A percentile compares a stretch with the other conserved stretches of the same genome.
phyloP scores from a whole-genome alignment of 2,888 invertebrate species.

The Nysson spinosus region DNA sequence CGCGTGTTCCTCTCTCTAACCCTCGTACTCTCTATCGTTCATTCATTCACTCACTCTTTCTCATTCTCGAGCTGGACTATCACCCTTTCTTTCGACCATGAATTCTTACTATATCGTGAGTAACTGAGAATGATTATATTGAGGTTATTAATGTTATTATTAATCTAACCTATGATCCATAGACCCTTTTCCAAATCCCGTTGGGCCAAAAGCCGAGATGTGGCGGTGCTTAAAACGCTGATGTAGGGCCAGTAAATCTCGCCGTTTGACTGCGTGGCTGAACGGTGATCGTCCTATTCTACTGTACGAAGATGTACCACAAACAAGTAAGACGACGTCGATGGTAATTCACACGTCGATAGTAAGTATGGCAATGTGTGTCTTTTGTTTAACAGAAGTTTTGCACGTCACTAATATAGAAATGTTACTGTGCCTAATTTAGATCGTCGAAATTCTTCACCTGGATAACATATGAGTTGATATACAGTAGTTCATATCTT shows the following conservation, averaged over 20 bases:
- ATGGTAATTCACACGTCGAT: slow-evolving; percentile 16
- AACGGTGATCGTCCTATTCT: slow-evolving; percentile 25
- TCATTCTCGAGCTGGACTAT: slow-evolving; percentile 1
- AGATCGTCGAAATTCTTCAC: too few relatives aligned
- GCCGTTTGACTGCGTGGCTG: slow-evolving; percentile 24
- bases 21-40: slow-evolving; percentile 22
- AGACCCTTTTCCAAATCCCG: slow-evolving; percentile 64
- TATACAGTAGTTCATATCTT: neutral
- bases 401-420: slow-evolving; percentile 29
- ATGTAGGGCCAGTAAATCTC: slow-evolving; percentile 12
- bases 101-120: neutral
- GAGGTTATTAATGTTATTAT: neutral
- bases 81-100: neutral
- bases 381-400: too few relatives aligned
- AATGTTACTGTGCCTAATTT: too few relatives aligned
- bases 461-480: slow-evolving; percentile 14
- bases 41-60: neutral
- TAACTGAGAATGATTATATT: neutral
- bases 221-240: too few relatives aligned
- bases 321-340: slow-evolving; percentile 18
- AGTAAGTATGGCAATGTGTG: slow-evolving; percentile 14
- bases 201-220: slow-evolving; percentile 41
- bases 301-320: slow-evolving; percentile 37
- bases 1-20: slow-evolving; percentile 45
- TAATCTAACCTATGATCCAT: slow-evolving; percentile 76